These are phyloP conservation scores for Plectrocnemia conspersa DNA, from an alignment of 1,140 invertebrate species.

Conservation along the genomic window DNA sequence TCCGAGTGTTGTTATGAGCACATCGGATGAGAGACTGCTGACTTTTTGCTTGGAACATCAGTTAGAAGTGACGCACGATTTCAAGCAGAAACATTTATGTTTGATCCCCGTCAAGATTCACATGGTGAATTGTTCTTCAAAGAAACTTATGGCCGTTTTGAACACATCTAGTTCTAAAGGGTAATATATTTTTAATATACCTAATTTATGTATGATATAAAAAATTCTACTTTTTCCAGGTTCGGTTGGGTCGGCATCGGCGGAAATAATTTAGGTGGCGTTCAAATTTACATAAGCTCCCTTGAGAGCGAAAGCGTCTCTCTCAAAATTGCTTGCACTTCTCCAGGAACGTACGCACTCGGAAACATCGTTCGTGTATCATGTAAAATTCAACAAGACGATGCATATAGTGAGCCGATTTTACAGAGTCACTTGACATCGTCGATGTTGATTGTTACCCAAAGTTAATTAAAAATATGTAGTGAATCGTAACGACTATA, in stretches of 20 bases:
- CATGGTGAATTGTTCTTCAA: conserved; percentile 49
- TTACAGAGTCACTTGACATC: conserved; percentile 41
- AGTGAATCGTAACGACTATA: not conserved
- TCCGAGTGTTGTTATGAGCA: not conserved
- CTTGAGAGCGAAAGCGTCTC: conserved; percentile 41
- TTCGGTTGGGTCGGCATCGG: conserved; percentile 38
- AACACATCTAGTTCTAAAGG: conserved; percentile 42
- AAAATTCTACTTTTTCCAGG: conserved; percentile 2
- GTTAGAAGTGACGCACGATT: conserved; percentile 50
- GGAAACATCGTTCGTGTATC: conserved; percentile 37
- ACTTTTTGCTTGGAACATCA: conserved; percentile 51
- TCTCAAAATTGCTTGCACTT: conserved; percentile 42
- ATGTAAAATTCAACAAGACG: conserved; percentile 14
- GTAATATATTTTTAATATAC: conserved; percentile 19
- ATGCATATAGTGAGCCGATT: conserved; percentile 27
- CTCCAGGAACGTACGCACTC: conserved; percentile 46
- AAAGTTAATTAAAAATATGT: conserved; percentile 27
- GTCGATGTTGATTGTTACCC: conserved; percentile 43
- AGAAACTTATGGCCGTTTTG: conserved; percentile 45
- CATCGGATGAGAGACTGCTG: conserved; percentile 46
- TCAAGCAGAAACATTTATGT: conserved; percentile 49
- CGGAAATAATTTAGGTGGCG: conserved; percentile 38
- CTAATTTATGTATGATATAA: conserved; percentile 1
- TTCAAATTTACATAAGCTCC: conserved; percentile 39
- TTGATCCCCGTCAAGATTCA: conserved; percentile 52